Conservation (phyloP, 2,888 invertebrate genomes). For the Amiota communis region DNA sequence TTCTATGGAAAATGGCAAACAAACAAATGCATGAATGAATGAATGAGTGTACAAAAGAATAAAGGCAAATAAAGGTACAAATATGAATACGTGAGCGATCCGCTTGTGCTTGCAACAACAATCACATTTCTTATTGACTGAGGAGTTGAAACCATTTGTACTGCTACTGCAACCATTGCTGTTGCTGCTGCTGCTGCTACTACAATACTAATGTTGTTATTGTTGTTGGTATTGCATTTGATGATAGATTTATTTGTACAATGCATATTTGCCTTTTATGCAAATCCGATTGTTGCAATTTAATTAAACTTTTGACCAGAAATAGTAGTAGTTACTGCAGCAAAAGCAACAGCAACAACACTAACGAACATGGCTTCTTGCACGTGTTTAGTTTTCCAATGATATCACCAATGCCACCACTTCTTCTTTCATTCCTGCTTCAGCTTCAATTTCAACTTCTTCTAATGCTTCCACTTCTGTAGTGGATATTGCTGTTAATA, state of each 20-base stretch:
- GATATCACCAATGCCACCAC: neutral
- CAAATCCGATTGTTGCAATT: slow-evolving; percentile 24
- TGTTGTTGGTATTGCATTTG: slow-evolving; percentile 3
- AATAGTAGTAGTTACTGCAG: neutral
- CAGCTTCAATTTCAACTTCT: too few species aligned
- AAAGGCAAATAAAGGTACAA: neutral
- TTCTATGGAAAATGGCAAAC: neutral
- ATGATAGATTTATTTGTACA: slow-evolving; percentile 25
- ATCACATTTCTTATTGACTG: too few species aligned
- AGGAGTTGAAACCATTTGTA: too few species aligned
- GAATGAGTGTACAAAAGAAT: neutral
- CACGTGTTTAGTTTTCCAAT: slow-evolving; percentile 10
- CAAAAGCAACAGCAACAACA: neutral
- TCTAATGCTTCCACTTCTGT: too few species aligned
- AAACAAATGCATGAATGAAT: slow-evolving; percentile 28
- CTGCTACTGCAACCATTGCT: neutral
- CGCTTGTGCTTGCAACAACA: neutral
- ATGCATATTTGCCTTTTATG: slow-evolving; percentile 22
- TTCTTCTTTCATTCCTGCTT: too few species aligned
- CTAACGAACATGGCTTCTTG: slow-evolving; percentile 3
- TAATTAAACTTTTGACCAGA: slow-evolving; percentile 23
- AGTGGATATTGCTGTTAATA: too few species aligned
- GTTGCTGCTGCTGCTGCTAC: neutral
- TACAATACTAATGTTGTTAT: neutral
- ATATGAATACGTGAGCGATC: neutral